phyloP scores from a whole-genome alignment of 1,140 invertebrate species.

The Diabrotica undecimpunctata region DNA sequence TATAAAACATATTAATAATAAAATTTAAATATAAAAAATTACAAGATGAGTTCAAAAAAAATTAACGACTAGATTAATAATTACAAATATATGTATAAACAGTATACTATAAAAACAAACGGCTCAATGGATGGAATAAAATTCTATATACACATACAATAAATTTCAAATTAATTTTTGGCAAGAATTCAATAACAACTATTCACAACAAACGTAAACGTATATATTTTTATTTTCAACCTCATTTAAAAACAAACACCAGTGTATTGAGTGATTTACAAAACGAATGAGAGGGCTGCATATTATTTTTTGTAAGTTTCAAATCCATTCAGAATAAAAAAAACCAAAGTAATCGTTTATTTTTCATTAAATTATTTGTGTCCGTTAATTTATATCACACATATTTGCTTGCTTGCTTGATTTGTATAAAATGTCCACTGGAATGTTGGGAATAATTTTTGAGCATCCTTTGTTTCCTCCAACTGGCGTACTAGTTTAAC shows the following conservation, averaged over 20 bases:
- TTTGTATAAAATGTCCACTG: too few relatives aligned
- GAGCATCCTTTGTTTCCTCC: too few relatives aligned
- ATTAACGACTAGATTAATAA: conserved; percentile 1
- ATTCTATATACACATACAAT: conserved; percentile 1
- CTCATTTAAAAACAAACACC: neutral
- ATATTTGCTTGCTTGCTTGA: too few relatives aligned
- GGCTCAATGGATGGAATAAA: neutral
- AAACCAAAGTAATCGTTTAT: too few relatives aligned
- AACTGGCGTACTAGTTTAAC: too few relatives aligned
- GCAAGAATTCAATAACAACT: neutral
- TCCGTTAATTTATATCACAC: too few relatives aligned
- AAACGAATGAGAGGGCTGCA: too few relatives aligned
- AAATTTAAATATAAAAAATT: neutral
- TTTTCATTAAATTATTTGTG: too few relatives aligned
- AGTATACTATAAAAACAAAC: neutral
- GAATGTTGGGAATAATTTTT: too few relatives aligned
- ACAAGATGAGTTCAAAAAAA: neutral
- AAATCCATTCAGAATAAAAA: too few relatives aligned
- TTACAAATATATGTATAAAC: neutral
- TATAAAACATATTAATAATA: neutral
- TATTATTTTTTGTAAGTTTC: too few relatives aligned
- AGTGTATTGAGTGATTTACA: too few relatives aligned
- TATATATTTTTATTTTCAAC: neutral
- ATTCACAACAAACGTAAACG: conserved; percentile 2
- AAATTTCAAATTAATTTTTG: neutral